Base-by-base conservation (phyloP, 2,888 invertebrate genomes). In the Polydrusus cervinus region DNA sequence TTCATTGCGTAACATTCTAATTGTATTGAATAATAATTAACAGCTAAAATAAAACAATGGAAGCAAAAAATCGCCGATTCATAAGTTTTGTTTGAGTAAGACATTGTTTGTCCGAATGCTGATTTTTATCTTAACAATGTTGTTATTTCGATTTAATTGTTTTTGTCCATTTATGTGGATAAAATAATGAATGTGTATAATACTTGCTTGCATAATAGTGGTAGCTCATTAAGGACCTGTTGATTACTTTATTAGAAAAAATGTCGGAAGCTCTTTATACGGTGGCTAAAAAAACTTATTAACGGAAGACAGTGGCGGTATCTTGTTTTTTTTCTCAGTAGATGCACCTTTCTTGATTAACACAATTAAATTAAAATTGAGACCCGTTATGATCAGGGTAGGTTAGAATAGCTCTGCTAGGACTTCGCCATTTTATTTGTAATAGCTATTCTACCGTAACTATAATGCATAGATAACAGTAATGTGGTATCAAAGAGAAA, bases 21-120 rank as follows among this genome's bases (percentile, higher is more conserved):
- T 47, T 65, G 34, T 51, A 65, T 65, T 49, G 65, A 65, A 65
- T 49, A 34, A 34, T 65, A 65, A 65, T 65, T 65, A 65, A 65
- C 47, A 65, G 25, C 34, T 49, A 14, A 49, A 65, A 47, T 38
- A 65, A 64, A 65, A 47, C 65, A 49, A 60, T 60, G 38, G 38
- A 60, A 30, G 65, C 30, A 13, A 45, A 49, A 65, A 62, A 65
- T n/a, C 51, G 65, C 49, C 65, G 49, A 49, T 65, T 65, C 65
- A 65, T 30, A 47, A 30, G 65, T 13, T 65, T 11, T 65, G 65
- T 65, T 65, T 62, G 30, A 49, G 34, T 65, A 34, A 47, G 65
- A 38, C 65, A 34, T 51, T 49, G 65, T 38, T 51, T 65, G 16
- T 64, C 11, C 65, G 49, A 51, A 65, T 11, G 47, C 65, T 49